Evolutionary conservation across 2,888 invertebrate genomes (phyloP), one percentile per base, ranked within the genome.

Genomic region (Biston betularia): DNA sequence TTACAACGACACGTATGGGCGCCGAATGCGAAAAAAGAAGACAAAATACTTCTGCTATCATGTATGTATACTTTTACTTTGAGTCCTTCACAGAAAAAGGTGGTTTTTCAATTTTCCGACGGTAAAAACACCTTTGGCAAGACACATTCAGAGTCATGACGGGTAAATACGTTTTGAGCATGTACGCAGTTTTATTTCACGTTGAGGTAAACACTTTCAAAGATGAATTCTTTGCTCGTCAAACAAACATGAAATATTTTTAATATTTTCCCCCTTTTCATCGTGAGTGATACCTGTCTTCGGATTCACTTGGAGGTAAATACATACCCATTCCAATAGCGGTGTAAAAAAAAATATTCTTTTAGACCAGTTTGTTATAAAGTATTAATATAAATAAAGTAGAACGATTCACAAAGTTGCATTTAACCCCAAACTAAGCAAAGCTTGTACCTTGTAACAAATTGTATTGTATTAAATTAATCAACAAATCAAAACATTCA

Each of bases 151-250:
- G 79, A 84, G 82, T 83, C 81, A 79, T 79, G 81, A 75, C 75
- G 81, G 77, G 85, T 83, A 88, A 88, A 89, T 84, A 89, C 84
- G 81, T 85, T 85, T 80, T 80, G 81, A 86, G 86, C 83, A 86
- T 82, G 82, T 77, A 82, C 85, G 78, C 86, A 86, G 86, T 90
- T 89, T 89, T 89, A 89, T 90, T 89, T 87, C 87, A 84, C 83
- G 80, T 82, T 76, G 80, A 80, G 79, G 86, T 87, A 90, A 89
- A 89, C 85, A 89, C 82, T 84, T 87, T 85, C 86, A 86, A 89
- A 89, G 84, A 89, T 88, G 87, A 89, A 87, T 89, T 88, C 88
- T 82, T 82, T 81, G 79, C 79, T 87, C 81, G 78, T 83, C 87
- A 89, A 88, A 90, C 84, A 89, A 83, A 73, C 86, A 85, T 84